Conservation (phyloP, 2,888 invertebrate genomes). For the Tethea ocularis region DNA sequence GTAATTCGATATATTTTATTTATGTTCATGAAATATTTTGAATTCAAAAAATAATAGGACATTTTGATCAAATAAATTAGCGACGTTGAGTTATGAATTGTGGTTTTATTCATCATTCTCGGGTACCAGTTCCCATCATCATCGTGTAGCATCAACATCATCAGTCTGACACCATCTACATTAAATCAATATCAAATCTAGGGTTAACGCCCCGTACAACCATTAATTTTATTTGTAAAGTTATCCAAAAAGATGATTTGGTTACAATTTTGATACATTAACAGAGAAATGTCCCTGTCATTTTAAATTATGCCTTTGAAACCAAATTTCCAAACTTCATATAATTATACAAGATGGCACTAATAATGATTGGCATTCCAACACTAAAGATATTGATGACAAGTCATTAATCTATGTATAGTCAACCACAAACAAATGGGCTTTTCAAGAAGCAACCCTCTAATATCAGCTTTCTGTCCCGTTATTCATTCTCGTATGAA, state of each 20-base stretch:
- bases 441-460: not conserved
- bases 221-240: not conserved
- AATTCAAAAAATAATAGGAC: no score
- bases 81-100: no score
- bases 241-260: not conserved
- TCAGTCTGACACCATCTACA: no score
- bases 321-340: not conserved
- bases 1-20: no score
- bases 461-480: not conserved
- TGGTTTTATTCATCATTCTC: no score
- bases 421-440: conserved; percentile 6
- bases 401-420: not conserved
- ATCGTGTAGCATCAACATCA: no score
- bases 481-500: conserved; percentile 6
- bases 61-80: no score
- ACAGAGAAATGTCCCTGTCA: not conserved
- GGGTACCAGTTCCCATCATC: no score
- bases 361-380: not conserved
- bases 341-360: not conserved
- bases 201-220: no score
- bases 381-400: conserved; percentile 1
- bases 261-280: not conserved
- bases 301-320: not conserved
- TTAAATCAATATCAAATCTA: no score
- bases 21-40: no score